phyloP scores from a whole-genome alignment of 1,140 invertebrate species.

The Chelonus insularis region DNA sequence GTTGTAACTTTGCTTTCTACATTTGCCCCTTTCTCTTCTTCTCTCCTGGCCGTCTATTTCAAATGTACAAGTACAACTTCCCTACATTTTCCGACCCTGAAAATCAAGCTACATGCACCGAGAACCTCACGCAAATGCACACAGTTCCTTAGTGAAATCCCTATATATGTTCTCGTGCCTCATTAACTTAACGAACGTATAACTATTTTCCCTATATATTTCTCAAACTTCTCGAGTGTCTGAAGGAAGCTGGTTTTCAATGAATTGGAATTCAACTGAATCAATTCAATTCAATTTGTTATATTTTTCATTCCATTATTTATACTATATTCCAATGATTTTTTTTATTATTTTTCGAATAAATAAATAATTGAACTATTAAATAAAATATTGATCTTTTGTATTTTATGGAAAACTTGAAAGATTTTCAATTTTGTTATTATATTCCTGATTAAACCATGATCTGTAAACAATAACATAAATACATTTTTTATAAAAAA shows the following conservation, averaged over 20 bases:
- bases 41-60: neutral
- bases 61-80: conserved; percentile 5
- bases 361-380: too few relatives aligned
- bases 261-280: neutral
- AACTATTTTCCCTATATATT: neutral
- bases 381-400: too few relatives aligned
- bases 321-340: too few relatives aligned
- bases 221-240: neutral
- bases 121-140: neutral
- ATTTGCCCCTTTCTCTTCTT: neutral
- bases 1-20: conserved; percentile 16
- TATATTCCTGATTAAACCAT: too few relatives aligned
- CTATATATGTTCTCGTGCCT: conserved; percentile 1
- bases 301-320: too few relatives aligned
- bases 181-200: conserved; percentile 8
- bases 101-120: neutral
- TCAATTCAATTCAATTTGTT: too few relatives aligned
- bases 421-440: too few relatives aligned
- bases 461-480: too few relatives aligned
- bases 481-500: too few relatives aligned
- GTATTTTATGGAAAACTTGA: too few relatives aligned
- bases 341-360: too few relatives aligned
- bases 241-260: neutral
- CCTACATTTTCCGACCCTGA: neutral
- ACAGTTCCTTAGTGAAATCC: conserved; percentile 5